Conservation (phyloP, 1,140 invertebrate genomes). For the Trichomalopsis sarcophagae region DNA sequence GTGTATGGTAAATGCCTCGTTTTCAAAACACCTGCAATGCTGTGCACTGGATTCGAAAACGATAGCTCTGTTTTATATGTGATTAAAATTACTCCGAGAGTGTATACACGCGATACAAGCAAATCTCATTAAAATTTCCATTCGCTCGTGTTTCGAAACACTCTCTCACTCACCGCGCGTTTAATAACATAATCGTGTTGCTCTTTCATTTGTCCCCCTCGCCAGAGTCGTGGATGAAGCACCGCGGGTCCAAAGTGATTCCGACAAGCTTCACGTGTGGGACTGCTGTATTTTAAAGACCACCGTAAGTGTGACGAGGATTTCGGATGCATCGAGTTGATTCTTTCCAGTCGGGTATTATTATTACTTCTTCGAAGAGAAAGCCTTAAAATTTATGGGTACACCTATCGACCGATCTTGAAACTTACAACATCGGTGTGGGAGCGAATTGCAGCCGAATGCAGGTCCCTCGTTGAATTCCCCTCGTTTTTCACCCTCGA, state of each 20-base stretch:
- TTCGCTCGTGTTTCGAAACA: background rate
- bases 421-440: constrained; percentile 30
- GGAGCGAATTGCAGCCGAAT: constrained; percentile 20
- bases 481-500: constrained; percentile 43
- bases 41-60: too few species aligned
- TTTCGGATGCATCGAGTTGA: background rate
- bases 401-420: background rate
- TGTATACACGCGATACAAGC: too few species aligned
- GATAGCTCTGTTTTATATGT: background rate
- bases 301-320: background rate
- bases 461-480: constrained; percentile 29
- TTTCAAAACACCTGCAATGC: background rate
- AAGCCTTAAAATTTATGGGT: too few species aligned
- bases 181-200: constrained; percentile 33
- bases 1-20: background rate
- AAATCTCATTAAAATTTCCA: constrained; percentile 28
- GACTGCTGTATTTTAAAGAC: constrained; percentile 36
- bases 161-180: background rate
- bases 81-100: background rate
- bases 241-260: constrained; percentile 3
- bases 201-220: background rate
- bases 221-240: background rate
- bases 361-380: too few species aligned
- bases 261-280: too few species aligned
- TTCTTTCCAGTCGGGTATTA: too few species aligned